A percentile compares a stretch with the other conserved stretches of the same genome.
Evolutionary conservation across 92 coral and sea anemone genomes (phyloP).

Genomic region (Micromussa lordhowensis): DNA sequence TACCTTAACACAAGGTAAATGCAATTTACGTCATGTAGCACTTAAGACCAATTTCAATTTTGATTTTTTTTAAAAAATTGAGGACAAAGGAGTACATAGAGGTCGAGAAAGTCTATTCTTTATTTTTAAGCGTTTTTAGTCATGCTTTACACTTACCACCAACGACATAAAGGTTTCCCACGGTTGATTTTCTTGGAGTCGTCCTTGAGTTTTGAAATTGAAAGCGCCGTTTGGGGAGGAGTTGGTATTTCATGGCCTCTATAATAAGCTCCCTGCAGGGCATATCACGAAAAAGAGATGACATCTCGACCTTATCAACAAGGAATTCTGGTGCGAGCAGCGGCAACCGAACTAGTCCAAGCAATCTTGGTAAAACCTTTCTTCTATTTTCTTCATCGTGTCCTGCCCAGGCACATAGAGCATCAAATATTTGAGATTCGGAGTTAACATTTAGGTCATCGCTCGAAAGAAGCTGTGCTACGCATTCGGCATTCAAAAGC

Average conservation of each 20-base stretch:
- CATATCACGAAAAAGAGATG: constrained; percentile 83
- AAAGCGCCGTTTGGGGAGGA: constrained; percentile 88
- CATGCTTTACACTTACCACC: constrained; percentile 76
- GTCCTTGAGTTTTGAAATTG: constrained; percentile 84
- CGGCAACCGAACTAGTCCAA: constrained; percentile 82
- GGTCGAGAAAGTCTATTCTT: neutral
- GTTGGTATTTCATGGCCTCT: constrained; percentile 96
- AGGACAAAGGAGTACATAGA: neutral
- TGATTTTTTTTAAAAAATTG: neutral
- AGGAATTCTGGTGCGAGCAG: constrained; percentile 82
- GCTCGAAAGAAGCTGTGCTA: constrained; percentile 83
- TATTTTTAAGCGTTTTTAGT: neutral
- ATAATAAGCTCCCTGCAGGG: constrained; percentile 89
- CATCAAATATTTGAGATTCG: constrained; percentile 82
- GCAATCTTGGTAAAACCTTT: constrained; percentile 61
- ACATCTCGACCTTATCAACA: constrained; percentile 89
- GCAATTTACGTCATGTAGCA: neutral
- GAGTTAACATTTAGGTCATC: constrained; percentile 91
- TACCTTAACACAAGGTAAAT: no score
- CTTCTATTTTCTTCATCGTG: constrained; percentile 78
- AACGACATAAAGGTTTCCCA: constrained; percentile 91
- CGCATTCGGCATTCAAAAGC: constrained; percentile 77
- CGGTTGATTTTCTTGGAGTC: constrained; percentile 88
- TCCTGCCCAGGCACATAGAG: constrained; percentile 82
- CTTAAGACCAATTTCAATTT: constrained; percentile 2